Evolutionary conservation across 2,888 invertebrate genomes (phyloP).

Genomic region (Harmothoe impar): DNA sequence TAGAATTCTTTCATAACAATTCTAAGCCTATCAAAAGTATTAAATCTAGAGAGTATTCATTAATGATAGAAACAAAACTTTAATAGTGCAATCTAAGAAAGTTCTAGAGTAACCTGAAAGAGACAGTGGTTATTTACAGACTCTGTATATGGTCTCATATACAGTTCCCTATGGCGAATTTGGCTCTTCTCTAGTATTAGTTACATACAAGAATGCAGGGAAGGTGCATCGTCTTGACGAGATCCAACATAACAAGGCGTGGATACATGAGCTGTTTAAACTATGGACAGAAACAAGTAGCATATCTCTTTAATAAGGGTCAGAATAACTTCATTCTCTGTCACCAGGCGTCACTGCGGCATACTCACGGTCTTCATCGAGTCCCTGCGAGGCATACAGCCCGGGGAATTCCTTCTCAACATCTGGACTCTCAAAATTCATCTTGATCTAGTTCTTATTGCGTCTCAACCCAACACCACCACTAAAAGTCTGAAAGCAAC

Average conservation of each 20-base stretch:
- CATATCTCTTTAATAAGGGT: not conserved
- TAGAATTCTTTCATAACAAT: not conserved
- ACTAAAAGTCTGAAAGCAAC: constrained; percentile 59
- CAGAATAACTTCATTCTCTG: constrained; percentile 55
- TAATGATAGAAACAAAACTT: not conserved
- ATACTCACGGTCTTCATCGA: constrained; percentile 56
- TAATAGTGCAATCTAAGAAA: not conserved
- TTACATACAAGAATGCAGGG: not conserved
- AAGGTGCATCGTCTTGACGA: not conserved
- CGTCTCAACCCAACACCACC: constrained; percentile 58
- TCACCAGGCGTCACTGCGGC: constrained; percentile 53
- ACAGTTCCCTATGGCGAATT: not conserved
- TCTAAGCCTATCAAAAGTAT: not conserved
- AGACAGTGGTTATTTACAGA: constrained; percentile 37
- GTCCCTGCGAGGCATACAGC: constrained; percentile 66
- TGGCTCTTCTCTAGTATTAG: not conserved
- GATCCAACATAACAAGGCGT: constrained; percentile 18
- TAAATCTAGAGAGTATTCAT: not conserved
- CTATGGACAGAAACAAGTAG: not conserved
- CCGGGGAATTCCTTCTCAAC: constrained; percentile 69
- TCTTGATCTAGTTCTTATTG: constrained; percentile 52
- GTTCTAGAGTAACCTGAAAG: not conserved
- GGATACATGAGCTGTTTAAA: constrained; percentile 4
- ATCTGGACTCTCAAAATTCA: constrained; percentile 70
- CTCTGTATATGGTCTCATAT: not conserved